Evolutionary conservation across 2,888 invertebrate species (phyloP), one percentile per base, ranked within the genome.

Genomic region (Lasioglossum calceatum): DNA sequence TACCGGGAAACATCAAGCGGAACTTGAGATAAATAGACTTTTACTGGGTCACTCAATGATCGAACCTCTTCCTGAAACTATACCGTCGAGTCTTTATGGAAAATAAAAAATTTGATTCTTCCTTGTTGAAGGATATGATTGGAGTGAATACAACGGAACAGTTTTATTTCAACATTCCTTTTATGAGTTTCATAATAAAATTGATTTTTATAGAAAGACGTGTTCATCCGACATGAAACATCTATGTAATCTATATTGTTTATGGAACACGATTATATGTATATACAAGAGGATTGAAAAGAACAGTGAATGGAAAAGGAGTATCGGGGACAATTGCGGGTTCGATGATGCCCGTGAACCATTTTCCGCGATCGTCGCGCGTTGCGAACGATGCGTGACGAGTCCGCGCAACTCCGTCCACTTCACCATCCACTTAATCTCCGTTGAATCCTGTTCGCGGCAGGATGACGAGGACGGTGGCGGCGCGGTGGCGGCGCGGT

Each of bases 311-410:
- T 42, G 19, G 44, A 4, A 36, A 67, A 14, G 23, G 5, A n/a
- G 36, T 16, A 39, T 12, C 54, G 39, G 12, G 50, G 67, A 70
- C 50, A 36, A n/a, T 84, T 67, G 64, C 44, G 44, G 61, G 70
- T 78, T 71, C 74, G 77, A 71, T 74, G 73, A 67, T 23, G n/a
- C 74, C 78, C 74, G 82, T 73, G 77, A 74, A 84, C 54, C 73
- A 64, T 36, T 61, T 77, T 71, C 61, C 75, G 77, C 73, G 64
- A 71, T 71, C 83, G 74, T 82, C 75, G 61, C 39, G 77, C 77
- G 61, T 71, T 32, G 77, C 61, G 77, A 86, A 8, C 84, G 77
- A 80, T 72, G 85, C 85, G 77, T 85, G 54, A 79, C 77, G 77
- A 79, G 75, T 27, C 14, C 81, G 70, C 32, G 73, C 61, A 70